Percentiles rank a stretch among this genome's conserved stretches.
These are phyloP conservation scores for Poecilobothrus nobilitatus DNA, from an alignment of 2,888 invertebrate genomes.

Conservation along the genomic window DNA sequence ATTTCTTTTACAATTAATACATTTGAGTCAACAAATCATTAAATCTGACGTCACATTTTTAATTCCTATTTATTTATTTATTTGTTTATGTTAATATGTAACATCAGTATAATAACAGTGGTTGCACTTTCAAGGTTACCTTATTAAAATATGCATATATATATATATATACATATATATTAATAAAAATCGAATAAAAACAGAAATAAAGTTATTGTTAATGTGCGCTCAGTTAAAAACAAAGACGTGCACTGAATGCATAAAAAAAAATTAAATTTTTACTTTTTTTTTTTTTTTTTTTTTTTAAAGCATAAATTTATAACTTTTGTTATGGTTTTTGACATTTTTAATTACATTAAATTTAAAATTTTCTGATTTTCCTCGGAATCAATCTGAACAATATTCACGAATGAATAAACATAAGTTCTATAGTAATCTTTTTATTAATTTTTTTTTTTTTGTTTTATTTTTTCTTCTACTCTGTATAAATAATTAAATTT, in stretches of 20 bases:
- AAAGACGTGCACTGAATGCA: neutral
- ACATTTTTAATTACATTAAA: neutral
- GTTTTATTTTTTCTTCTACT: too few species aligned
- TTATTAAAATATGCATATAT: neutral
- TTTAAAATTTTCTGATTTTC: neutral
- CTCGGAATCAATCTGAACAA: neutral
- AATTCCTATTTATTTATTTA: neutral
- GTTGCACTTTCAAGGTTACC: neutral
- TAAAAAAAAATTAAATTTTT: neutral
- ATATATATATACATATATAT: too few species aligned
- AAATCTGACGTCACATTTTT: neutral
- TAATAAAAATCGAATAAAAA: neutral
- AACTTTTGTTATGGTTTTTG: too few species aligned
- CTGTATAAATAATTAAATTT: too few species aligned
- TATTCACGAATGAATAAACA: slow-evolving; percentile 6
- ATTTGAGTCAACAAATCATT: too few species aligned
- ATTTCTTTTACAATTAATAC: too few species aligned
- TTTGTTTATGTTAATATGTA: neutral
- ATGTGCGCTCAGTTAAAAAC: neutral
- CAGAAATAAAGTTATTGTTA: too few species aligned
- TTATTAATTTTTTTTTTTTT: too few species aligned
- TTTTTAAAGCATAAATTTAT: too few species aligned
- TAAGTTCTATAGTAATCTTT: neutral
- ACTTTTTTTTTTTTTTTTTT: too few species aligned
- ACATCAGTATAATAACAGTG: neutral